A percentile compares a stretch with the other conserved stretches of the same genome.
These are phyloP conservation scores for Agonum fuliginosum DNA, from an alignment of 2,888 invertebrate species.

Conservation along the genomic window DNA sequence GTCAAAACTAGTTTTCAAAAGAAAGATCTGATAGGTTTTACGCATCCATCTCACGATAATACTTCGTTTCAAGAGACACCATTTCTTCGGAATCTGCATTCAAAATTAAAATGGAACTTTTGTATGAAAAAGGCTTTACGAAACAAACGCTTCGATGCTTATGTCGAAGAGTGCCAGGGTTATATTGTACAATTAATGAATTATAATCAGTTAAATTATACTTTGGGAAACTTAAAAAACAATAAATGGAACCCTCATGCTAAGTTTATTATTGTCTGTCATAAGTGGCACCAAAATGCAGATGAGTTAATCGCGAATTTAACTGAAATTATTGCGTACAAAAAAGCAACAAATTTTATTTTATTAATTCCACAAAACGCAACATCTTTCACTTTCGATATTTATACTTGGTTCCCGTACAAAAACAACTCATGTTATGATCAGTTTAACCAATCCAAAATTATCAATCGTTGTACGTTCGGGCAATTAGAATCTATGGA, in stretches of 20 bases:
- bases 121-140: not conserved
- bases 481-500: not conserved
- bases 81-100: not conserved
- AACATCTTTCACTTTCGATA: conserved; percentile 18
- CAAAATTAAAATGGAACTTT: not conserved
- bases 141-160: not conserved
- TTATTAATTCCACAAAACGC: not conserved
- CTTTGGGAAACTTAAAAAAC: not conserved
- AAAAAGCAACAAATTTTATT: conserved; percentile 1
- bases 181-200: conserved; percentile 7
- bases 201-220: not conserved
- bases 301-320: not conserved
- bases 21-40: not conserved
- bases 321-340: not conserved
- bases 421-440: conserved; percentile 1
- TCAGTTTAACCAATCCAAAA: conserved; percentile 6
- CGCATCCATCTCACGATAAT: not conserved
- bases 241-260: conserved; percentile 12
- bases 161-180: not conserved
- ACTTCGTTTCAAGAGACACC: not conserved
- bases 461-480: conserved; percentile 35
- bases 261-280: not conserved
- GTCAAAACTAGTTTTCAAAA: not conserved
- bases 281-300: not conserved
- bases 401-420: conserved; percentile 50